phyloP scores from a whole-genome alignment of 2,888 invertebrate genomes.

The Epicampocera succincta region DNA sequence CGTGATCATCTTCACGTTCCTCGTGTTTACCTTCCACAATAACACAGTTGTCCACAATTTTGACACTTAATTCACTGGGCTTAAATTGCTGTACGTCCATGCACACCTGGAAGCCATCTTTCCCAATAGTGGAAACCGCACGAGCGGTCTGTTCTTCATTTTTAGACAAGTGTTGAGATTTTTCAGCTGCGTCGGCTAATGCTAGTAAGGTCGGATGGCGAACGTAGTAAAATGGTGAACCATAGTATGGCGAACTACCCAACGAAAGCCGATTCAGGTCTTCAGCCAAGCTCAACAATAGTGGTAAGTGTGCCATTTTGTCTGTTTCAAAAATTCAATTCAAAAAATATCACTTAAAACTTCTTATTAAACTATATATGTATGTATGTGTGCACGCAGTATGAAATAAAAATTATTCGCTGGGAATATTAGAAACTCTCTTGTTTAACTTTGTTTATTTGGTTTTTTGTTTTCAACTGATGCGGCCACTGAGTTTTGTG shows the following conservation, averaged over 20 bases:
- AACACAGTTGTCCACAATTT: constrained; percentile 87
- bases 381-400: too few relatives aligned
- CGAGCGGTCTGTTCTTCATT: constrained; percentile 45
- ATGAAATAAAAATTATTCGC: too few relatives aligned
- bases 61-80: constrained; percentile 89
- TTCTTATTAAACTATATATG: too few relatives aligned
- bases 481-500: not conserved
- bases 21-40: constrained; percentile 90
- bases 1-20: constrained; percentile 87
- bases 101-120: constrained; percentile 87
- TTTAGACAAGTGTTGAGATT: constrained; percentile 85
- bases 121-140: constrained; percentile 80
- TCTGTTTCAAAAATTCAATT: not conserved
- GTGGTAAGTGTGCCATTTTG: constrained; percentile 77
- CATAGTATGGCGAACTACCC: constrained; percentile 58
- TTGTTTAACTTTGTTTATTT: not conserved
- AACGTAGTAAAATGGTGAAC: constrained; percentile 39
- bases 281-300: constrained; percentile 77
- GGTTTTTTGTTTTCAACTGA: constrained; percentile 57
- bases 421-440: too few relatives aligned
- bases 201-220: constrained; percentile 52
- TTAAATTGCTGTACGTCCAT: constrained; percentile 90
- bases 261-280: constrained; percentile 73
- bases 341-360: not conserved
- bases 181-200: constrained; percentile 82